phyloP scores from a whole-genome alignment of 1,140 invertebrate genomes.

The Elymnias hypermnestra region DNA sequence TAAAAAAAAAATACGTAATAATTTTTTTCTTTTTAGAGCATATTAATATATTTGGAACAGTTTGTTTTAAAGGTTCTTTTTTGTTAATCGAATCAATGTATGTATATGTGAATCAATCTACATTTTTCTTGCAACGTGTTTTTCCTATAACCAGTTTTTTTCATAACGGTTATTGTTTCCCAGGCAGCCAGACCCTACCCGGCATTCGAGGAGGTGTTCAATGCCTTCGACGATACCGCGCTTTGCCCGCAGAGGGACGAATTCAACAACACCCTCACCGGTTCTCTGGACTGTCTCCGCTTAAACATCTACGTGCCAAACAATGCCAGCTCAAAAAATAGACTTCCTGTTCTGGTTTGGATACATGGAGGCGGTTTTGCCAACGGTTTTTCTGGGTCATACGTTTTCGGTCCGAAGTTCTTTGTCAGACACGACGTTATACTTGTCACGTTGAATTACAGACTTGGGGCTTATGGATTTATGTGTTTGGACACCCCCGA shows the following conservation, averaged over 20 bases:
- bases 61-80: no score
- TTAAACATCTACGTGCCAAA: slow-evolving; percentile 48
- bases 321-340: slow-evolving; percentile 17
- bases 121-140: no score
- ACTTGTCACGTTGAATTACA: slow-evolving; percentile 79
- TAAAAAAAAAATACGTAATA: no score
- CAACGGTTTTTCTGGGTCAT: slow-evolving; percentile 60
- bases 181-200: slow-evolving; percentile 22
- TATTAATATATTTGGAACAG: no score
- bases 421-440: slow-evolving; percentile 77
- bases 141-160: no score
- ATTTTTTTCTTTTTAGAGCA: no score
- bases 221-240: slow-evolving; percentile 20
- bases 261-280: slow-evolving; percentile 6
- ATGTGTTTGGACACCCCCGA: slow-evolving; percentile 80
- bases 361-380: slow-evolving; percentile 83
- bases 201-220: slow-evolving; percentile 16
- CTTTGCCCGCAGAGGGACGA: slow-evolving; percentile 25
- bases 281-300: slow-evolving; percentile 35
- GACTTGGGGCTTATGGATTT: slow-evolving; percentile 81
- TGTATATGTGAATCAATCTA: no score
- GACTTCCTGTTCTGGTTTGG: slow-evolving; percentile 81
- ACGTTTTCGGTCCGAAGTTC: slow-evolving; percentile 70
- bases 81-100: no score
- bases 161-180: neutral